Evolutionary conservation across 2,888 invertebrate species (phyloP), one percentile per base, ranked within the genome.

Genomic region (Xestia ashworthii): DNA sequence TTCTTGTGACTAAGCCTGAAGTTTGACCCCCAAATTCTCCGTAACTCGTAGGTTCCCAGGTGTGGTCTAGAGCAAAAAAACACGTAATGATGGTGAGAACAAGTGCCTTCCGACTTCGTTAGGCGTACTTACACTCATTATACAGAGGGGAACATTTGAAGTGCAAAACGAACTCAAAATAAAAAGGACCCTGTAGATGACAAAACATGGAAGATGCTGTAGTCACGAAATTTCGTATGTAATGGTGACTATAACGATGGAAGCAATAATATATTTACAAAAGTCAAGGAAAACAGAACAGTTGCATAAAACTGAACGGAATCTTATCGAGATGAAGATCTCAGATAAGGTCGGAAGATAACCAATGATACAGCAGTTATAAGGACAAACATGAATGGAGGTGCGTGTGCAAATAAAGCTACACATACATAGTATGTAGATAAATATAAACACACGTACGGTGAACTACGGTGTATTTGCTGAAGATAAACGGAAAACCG

Each of bases 281-380:
- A 55, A 66, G 48, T 41, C 32, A 58, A 65, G 3, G 44, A 38
- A 58, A 80, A 70, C 8, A 55, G 22, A 48, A 53, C 69, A 73
- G 41, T 72, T 55, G 60, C 55, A 70, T 55, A 44, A 38, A 77
- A 83, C 48, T 58, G n/a, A n/a, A n/a, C n/a, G 32, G 4, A 58
- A 77, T 77, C 41, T 69, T 58, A 78, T 74, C 71, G 1, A 55
- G 83, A 86, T 86, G 22, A 72, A 44, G 72, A 84, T 84, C 86
- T 44, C n/a, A 65, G 86, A 83, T 82, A 78, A 58, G n/a, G 32
- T 44, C 14, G 38, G 5, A 60, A 70, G 86, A 82, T 76, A 73
- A 38, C 41, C 46, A 65, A 66, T 68, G 75, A 85, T 71, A 50
- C 41, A 65, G 25, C 48, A 38, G 65, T 32, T 69, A 32, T 66